Conservation (phyloP, 2,113 vertebrate genomes). For the Carassius gibelio region DNA sequence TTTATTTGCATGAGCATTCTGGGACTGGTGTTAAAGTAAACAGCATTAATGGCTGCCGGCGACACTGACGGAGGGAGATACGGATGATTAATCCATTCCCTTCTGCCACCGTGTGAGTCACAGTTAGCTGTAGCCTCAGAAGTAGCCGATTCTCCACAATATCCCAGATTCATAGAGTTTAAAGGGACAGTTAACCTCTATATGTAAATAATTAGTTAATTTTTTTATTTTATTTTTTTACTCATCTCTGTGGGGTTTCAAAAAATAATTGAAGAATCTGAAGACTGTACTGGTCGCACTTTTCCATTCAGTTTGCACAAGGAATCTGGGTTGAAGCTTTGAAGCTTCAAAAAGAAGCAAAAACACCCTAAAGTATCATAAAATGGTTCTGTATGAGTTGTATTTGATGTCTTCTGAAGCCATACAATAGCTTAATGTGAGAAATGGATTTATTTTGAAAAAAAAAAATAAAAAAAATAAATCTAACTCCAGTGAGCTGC, state of each 20-base stretch:
- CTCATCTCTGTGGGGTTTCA: background rate
- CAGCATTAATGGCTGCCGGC: conserved; percentile 70
- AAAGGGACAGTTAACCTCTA: background rate
- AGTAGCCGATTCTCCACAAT: background rate
- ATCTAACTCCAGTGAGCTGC: too few relatives aligned
- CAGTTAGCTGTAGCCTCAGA: conserved; percentile 14
- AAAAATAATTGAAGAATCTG: background rate
- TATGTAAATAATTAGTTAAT: background rate
- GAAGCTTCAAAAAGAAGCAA: background rate
- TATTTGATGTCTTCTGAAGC: background rate
- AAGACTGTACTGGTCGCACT: background rate
- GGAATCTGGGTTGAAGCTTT: background rate
- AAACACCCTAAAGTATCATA: background rate
- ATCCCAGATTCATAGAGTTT: background rate
- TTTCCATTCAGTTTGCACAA: background rate
- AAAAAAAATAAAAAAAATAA: too few relatives aligned
- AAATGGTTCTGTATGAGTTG: too few relatives aligned
- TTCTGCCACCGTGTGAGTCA: conserved; percentile 30
- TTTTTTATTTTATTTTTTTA: background rate
- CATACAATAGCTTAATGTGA: background rate
- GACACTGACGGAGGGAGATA: conserved; percentile 38
- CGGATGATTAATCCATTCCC: conserved; percentile 41
- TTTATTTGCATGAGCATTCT: conserved; percentile 77
- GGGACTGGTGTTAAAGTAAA: conserved; percentile 76
- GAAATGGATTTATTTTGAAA: background rate